These are phyloP conservation scores for Anagyrus pseudococci DNA, from an alignment of 2,888 invertebrate genomes.

Conservation along the genomic window DNA sequence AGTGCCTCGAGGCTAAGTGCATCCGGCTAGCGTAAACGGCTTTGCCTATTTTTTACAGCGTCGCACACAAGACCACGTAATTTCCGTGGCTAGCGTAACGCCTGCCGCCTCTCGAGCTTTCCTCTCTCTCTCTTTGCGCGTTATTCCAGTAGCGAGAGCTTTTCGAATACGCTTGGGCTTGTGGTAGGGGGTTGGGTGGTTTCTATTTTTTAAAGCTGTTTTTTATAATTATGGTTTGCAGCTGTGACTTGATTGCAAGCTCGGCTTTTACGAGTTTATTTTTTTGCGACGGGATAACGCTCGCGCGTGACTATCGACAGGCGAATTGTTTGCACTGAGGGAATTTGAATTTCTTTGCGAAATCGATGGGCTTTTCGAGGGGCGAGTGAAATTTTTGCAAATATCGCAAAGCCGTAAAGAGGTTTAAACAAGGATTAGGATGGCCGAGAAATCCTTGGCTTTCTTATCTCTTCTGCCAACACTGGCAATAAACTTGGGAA, in stretches of 20 bases:
- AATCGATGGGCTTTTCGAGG: neutral
- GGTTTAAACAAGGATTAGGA: conserved; percentile 10
- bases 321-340: neutral
- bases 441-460: neutral
- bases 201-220: neutral
- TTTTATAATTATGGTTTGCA: neutral
- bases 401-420: neutral
- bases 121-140: conserved; percentile 6
- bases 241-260: neutral
- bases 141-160: neutral
- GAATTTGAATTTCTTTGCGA: conserved; percentile 1
- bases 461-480: neutral
- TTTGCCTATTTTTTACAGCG: too few species aligned
- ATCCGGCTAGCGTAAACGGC: neutral
- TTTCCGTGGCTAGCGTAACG: neutral
- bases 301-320: neutral
- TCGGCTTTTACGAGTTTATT: neutral
- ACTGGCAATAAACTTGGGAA: neutral
- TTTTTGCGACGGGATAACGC: neutral
- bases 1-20: neutral
- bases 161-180: too few species aligned
- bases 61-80: too few species aligned
- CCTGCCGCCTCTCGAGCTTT: neutral
- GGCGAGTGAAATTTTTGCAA: conserved; percentile 1
- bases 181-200: too few species aligned